Evolutionary conservation across 2,888 invertebrate species (phyloP), one percentile per base, ranked within the genome.

Genomic region (Troides aeacus): DNA sequence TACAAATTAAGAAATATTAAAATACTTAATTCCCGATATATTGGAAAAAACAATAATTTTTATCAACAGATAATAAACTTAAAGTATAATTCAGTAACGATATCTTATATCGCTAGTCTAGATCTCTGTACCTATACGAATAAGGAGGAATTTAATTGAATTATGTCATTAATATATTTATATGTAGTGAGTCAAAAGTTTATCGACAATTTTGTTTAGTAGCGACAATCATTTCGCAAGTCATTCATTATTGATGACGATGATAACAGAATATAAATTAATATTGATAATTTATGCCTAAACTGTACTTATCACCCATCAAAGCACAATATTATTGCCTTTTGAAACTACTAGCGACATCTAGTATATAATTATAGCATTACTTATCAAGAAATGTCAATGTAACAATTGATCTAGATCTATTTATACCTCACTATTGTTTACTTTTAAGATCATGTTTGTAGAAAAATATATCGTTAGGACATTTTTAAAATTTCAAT

Each of bases 291-390:
- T 4, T 8, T 66, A 59, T 60, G 61, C 30, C 36, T 60, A 23
- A n/a, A 60, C 21, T 21, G 21, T 21, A 21, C 21, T 17, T 68
- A 59, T 59, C 1, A 24, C 24, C 46, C 15, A 18, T 15, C 50
- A 50, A 50, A 17, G 18, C 0, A 50, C 5, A 50, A 50, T 5
- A 17, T 17, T 4, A 50, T 5, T 17, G 15, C 46, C 15, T 6
- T 50, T 72, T 53, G 42, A 56, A 60, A 76, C 74, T 39, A 36
- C 64, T 78, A 73, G 68, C 76, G 80, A 74, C 82, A 82, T 82
- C 83, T 82, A 65, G 73, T 71, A 60, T 50, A 15, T 50, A 50
- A 18, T 17, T 50, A 50, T 18, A 4, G 10, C 17, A 15, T 50
- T 30, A 30, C 5, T 50, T 0, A 4, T 50, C 2, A 17, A 17